Base-by-base conservation (phyloP, 2,888 invertebrate species). In the Steromphala cineraria region DNA sequence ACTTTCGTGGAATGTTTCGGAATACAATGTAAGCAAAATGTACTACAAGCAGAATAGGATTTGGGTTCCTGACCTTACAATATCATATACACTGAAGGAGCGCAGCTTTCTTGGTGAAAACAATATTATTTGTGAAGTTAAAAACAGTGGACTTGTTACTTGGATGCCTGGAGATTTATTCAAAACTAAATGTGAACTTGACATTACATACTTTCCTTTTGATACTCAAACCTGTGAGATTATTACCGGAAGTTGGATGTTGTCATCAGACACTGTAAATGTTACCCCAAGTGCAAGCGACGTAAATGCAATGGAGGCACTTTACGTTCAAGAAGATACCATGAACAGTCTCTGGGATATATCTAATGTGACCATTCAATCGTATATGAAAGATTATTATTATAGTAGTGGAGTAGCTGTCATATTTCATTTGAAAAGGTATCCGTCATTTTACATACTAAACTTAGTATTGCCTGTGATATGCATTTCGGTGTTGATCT, bases 401-500 rank as follows among this genome's bases (percentile, higher is more conserved):
- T 10, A 8, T 10, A 13, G 1, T 10, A 1, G 10, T 46, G 46
- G 46, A 13, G 46, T 46, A 5, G 46, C 13, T 1, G 46, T 46
- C 13, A 10, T 13, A 13, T 46, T 46, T 46, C 46, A 46, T 13
- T 46, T 5, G 4, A 62, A 62, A 4, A 24, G 62, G 4, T 28
- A 24, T 15, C 62, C 62, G 28, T 28, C 62, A 62, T 62, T 28
- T 28, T 62, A 62, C 28, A 31, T 62, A 15, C 13, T 62, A 8
- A 62, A 62, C 62, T 8, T 62, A 17, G 28, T 62, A 0, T 28
- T 62, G 28, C 62, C 62, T 13, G 13, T 62, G 15, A 21, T 62
- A 2, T 17, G 83, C 36, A 24, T 86, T 46, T 84, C 83, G 8
- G 53, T 56, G 0, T 40, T 84, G 52, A 84, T 76, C 40, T 46